These are phyloP conservation scores for Syngnathus scovelli DNA, from an alignment of 2,113 vertebrate species.

Conservation along the genomic window DNA sequence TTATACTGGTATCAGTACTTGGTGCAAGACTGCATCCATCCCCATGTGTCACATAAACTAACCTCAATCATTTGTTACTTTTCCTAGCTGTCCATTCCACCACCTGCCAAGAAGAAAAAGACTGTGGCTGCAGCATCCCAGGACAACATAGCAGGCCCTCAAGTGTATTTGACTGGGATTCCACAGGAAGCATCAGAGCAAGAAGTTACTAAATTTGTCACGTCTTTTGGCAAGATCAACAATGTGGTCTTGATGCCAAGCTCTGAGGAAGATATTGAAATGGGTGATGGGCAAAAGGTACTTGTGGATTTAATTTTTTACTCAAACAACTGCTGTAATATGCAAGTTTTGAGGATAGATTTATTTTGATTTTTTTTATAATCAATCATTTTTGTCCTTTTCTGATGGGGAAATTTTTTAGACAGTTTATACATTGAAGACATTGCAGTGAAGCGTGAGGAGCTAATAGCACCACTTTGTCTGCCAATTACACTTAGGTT, in stretches of 20 bases:
- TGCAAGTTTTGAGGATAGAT: too few relatives aligned
- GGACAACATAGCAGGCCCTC: conserved; percentile 14
- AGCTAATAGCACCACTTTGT: too few relatives aligned
- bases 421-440: too few relatives aligned
- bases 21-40: too few relatives aligned
- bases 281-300: conserved; percentile 46
- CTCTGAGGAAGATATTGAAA: conserved; percentile 33
- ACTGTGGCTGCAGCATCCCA: neutral
- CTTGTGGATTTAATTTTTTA: neutral
- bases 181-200: conserved; percentile 51
- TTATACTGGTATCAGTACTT: too few relatives aligned
- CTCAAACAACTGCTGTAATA: neutral
- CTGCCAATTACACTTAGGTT: too few relatives aligned
- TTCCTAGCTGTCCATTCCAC: conserved; percentile 29
- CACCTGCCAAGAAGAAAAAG: conserved; percentile 55
- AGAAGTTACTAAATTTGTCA: conserved; percentile 50
- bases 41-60: neutral
- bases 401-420: too few relatives aligned
- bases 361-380: too few relatives aligned
- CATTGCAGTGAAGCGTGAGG: too few relatives aligned
- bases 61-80: neutral
- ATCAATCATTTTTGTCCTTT: too few relatives aligned
- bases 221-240: conserved; percentile 58
- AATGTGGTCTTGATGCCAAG: conserved; percentile 51
- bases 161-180: conserved; percentile 53